Evolutionary conservation across 2,113 vertebrate species (phyloP).

Genomic region (Psittacara wagleri): DNA sequence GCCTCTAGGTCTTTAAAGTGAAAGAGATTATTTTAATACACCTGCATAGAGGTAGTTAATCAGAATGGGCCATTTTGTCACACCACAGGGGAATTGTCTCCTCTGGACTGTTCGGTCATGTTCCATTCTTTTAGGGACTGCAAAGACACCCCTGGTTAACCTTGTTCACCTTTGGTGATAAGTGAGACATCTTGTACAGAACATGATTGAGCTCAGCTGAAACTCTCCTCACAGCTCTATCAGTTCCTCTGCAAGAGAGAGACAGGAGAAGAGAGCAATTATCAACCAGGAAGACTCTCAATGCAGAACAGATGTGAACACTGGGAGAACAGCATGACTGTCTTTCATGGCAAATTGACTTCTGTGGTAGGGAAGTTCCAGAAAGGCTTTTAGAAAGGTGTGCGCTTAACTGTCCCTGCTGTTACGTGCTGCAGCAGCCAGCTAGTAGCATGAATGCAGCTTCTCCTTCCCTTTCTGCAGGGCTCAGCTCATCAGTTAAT

Average conservation of each 20-base stretch:
- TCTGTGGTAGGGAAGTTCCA: not conserved
- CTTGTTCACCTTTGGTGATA: not conserved
- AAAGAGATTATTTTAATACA: not conserved
- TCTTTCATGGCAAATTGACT: conserved; percentile 11
- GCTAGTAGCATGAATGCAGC: not conserved
- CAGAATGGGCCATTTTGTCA: not conserved
- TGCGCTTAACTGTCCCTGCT: not conserved
- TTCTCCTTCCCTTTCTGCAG: not conserved
- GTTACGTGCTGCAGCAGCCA: not conserved
- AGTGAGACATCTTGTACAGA: not conserved
- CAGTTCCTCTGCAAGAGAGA: not conserved
- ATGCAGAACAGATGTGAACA: not conserved
- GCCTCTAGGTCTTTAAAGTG: not conserved
- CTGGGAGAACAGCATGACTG: not conserved
- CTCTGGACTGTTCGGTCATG: not conserved
- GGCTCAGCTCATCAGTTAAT: not conserved
- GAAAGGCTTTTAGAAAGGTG: not conserved
- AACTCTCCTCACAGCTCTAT: not conserved
- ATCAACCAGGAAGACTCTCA: not conserved
- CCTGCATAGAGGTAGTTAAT: not conserved
- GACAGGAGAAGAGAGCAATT: conserved; percentile 25
- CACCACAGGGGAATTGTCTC: accelerated
- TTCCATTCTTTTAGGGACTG: not conserved
- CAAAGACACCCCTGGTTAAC: not conserved
- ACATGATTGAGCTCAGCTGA: not conserved